Conservation (phyloP, 2,888 invertebrate species). For the Calameuta filiformis region DNA sequence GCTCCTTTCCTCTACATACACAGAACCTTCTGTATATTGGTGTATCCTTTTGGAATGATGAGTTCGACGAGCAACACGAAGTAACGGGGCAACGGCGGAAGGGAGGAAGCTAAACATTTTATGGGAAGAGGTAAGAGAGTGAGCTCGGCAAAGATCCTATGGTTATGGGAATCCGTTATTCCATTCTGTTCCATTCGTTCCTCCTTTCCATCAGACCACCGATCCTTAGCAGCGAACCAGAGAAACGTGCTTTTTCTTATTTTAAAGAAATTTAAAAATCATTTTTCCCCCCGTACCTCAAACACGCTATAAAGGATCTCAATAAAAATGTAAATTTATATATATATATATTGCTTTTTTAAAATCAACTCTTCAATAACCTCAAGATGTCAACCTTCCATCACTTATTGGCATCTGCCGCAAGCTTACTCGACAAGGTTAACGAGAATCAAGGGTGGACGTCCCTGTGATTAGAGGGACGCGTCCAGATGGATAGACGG, state of each 20-base stretch:
- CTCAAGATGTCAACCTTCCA: neutral
- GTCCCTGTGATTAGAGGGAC: conserved; percentile 51
- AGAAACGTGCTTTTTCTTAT: neutral
- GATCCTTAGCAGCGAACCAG: neutral
- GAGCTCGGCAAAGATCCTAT: neutral
- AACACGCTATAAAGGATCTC: neutral
- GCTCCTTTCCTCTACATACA: neutral
- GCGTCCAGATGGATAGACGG: conserved; percentile 46
- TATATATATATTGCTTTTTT: neutral
- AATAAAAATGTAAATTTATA: neutral
- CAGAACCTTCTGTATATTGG: neutral
- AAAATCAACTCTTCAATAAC: neutral
- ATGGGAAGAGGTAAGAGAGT: neutral
- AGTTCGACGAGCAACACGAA: neutral
- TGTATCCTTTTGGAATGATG: neutral
- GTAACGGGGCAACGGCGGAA: neutral
- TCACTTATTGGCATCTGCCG: neutral
- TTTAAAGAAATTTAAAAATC: neutral
- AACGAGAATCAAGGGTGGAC: conserved; percentile 34
- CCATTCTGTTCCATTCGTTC: neutral
- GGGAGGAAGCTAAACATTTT: neutral
- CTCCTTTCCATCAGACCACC: neutral
- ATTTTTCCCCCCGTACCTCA: neutral
- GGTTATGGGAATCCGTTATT: neutral
- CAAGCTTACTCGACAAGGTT: conserved; percentile 23